Conservation (phyloP, 1,140 invertebrate genomes). For the silkworm (Bombyx mori) region DNA sequence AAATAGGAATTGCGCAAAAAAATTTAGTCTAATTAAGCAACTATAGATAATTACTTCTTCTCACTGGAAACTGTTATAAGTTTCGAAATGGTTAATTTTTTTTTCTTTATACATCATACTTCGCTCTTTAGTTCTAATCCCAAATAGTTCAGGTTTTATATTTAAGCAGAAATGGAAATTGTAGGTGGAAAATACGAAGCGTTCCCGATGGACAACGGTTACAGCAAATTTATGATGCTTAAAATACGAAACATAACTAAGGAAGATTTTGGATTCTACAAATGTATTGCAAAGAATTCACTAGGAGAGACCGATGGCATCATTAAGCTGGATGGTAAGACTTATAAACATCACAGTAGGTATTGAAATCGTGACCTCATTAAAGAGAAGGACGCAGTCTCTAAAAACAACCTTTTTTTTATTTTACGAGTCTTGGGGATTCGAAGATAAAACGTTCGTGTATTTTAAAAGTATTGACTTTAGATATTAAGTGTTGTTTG, state of each 20-base stretch:
- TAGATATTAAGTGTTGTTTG: too few species aligned
- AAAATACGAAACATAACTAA: constrained; percentile 69
- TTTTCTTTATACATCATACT: neutral
- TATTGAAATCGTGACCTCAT: constrained; percentile 11
- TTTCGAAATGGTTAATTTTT: too few species aligned
- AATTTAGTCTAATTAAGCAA: neutral
- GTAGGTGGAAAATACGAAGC: constrained; percentile 73
- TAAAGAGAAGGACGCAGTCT: neutral
- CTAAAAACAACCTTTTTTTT: too few species aligned
- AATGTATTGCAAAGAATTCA: constrained; percentile 74
- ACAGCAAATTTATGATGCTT: constrained; percentile 74
- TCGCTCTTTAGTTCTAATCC: neutral
- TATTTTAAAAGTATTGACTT: too few species aligned
- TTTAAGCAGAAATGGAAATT: constrained; percentile 72
- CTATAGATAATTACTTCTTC: neutral
- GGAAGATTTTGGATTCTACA: constrained; percentile 74
- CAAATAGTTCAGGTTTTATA: constrained; percentile 48
- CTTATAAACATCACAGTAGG: constrained; percentile 20
- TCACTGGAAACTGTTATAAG: too few species aligned
- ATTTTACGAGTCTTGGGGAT: constrained; percentile 15
- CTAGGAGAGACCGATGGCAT: constrained; percentile 73
- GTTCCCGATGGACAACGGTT: constrained; percentile 69
- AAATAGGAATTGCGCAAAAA: neutral
- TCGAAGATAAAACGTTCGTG: neutral
- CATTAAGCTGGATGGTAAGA: constrained; percentile 72